Base-by-base conservation (phyloP, 1,140 invertebrate genomes). In the Drosophila lacertosa region DNA sequence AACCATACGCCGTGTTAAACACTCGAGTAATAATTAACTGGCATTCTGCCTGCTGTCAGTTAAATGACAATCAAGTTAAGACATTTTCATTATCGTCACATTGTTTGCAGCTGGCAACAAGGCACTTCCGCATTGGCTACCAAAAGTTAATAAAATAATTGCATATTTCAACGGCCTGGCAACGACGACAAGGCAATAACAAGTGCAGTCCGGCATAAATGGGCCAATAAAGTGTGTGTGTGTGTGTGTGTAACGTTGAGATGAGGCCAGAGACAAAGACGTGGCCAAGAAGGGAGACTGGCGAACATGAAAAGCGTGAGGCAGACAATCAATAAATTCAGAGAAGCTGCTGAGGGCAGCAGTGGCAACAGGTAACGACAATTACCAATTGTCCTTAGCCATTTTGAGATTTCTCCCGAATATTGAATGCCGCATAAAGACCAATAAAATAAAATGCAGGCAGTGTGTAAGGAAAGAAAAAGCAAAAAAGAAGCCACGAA, bases 91-190 rank as follows among this genome's bases (percentile, higher is more conserved):
- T 74, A 64, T 57, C 35, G 33, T 2, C 45, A 5, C 24, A 40
- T 26, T 39, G 15, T 37, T 37, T 53, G 33, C n/a, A 37, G 45
- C 45, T 15, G 24, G 15, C 29, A 18, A 4, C 10, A 16, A 10
- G 6, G 5, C n/a, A 13, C 3, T 24, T 11, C 54, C 1, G 35
- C 40, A 22, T 39, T 66, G 39, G 26, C 64, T 77, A 37, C 57
- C 35, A 50, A 82, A 70, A 88, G 74, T 82, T 72, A 78, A 88
- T 82, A 75, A 69, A 82, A 80, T 80, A 86, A 84, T 79, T 84
- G 67, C 58, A 44, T 67, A 79, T 40, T 51, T 35, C 29, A n/a
- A n/a, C n/a, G n/a, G n/a, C 22, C 16, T 15, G 33, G 63, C 37
- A 26, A 11, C 29, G 35, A 65, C 72, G 35, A 65, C 72, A 73